Conservation (phyloP, 2,113 vertebrate genomes). For the Colinus virginianus region DNA sequence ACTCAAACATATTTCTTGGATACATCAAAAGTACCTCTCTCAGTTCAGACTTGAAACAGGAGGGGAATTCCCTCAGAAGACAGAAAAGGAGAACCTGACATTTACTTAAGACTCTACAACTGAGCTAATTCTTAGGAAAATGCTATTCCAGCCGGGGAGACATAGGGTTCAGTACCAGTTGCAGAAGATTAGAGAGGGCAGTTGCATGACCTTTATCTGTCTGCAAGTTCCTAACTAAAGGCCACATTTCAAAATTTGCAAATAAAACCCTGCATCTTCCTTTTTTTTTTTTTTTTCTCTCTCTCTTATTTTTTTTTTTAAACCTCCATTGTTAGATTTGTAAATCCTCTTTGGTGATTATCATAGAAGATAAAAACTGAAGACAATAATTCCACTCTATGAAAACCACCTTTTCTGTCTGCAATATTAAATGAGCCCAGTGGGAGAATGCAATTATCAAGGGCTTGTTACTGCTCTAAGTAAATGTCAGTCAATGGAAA, state of each 20-base stretch:
- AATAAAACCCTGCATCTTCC: not conserved
- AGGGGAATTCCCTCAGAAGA: constrained; percentile 37
- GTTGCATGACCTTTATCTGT: not conserved
- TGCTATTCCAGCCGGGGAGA: not conserved
- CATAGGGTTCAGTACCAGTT: not conserved
- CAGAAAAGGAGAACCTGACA: constrained; percentile 59
- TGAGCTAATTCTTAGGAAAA: not conserved
- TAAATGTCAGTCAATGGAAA: not conserved
- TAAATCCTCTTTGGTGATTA: not conserved
- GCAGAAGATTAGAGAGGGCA: not conserved
- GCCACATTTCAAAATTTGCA: not conserved
- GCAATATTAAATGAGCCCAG: not conserved
- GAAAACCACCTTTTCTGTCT: not conserved
- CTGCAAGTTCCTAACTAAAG: not conserved
- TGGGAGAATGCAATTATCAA: not conserved
- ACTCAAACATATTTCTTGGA: not conserved
- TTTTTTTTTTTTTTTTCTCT: not conserved
- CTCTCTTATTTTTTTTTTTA: not conserved
- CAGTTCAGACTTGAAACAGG: not conserved
- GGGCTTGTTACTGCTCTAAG: not conserved
- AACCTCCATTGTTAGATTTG: not conserved
- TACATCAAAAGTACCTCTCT: not conserved
- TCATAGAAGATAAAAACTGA: not conserved
- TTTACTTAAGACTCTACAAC: constrained; percentile 14
- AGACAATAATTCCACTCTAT: not conserved